phyloP scores from a whole-genome alignment of 2,113 vertebrate genomes.

The Pangasianodon hypophthalmus region DNA sequence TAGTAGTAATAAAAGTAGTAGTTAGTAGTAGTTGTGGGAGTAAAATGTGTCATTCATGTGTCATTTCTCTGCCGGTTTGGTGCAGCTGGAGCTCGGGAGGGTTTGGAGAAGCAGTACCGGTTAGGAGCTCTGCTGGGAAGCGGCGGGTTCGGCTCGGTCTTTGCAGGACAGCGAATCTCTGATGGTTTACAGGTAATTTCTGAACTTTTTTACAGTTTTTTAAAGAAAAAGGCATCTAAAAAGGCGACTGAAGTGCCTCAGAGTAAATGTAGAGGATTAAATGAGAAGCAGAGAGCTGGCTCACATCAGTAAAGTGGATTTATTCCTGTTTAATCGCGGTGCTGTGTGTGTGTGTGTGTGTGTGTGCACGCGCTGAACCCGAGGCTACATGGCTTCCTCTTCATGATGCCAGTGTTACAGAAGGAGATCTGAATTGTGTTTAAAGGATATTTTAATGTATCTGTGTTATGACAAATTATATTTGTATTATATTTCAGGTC shows the following conservation, averaged over 20 bases:
- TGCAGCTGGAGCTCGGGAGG: slow-evolving; percentile 64
- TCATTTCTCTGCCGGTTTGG: background rate
- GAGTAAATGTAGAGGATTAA: background rate
- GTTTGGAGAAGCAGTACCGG: slow-evolving; percentile 73
- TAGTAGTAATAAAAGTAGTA: too few species aligned
- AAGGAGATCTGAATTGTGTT: background rate
- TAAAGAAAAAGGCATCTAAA: background rate
- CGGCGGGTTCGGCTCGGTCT: slow-evolving; percentile 80
- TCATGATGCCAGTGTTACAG: background rate
- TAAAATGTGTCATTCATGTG: too few species aligned
- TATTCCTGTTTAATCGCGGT: background rate
- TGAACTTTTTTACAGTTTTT: background rate
- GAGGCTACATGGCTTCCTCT: background rate
- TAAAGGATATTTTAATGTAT: background rate
- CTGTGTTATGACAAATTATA: background rate
- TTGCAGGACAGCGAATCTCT: slow-evolving; percentile 70
- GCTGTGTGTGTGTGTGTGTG: background rate
- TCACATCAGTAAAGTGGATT: background rate
- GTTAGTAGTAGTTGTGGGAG: too few species aligned
- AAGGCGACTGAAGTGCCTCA: background rate
- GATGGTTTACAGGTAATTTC: slow-evolving; percentile 73
- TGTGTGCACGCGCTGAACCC: background rate
- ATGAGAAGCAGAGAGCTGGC: background rate
- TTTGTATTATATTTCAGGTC: slow-evolving; percentile 68
- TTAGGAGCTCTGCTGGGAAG: slow-evolving; percentile 73